A percentile compares a stretch with the other conserved stretches of the same genome.
phyloP scores from a whole-genome alignment of 2,888 invertebrate species.

The Macrostomum cliftonense region DNA sequence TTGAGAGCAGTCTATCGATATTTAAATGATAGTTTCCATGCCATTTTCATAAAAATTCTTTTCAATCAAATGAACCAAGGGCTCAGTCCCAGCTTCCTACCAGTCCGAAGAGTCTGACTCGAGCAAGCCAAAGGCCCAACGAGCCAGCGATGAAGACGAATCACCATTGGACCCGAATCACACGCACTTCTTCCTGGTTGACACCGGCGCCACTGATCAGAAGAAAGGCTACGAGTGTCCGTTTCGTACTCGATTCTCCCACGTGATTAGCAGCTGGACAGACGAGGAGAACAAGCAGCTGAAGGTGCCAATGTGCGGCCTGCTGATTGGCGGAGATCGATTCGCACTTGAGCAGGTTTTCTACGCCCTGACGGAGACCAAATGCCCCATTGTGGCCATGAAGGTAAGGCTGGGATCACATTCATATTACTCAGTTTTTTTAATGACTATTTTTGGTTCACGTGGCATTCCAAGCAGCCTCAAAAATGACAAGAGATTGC shows the following conservation, averaged over 20 bases:
- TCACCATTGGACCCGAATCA: slow-evolving; percentile 35
- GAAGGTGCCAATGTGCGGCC: slow-evolving; percentile 10
- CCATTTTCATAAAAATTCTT: no score
- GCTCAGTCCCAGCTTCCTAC: slow-evolving; percentile 20
- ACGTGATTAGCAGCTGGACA: slow-evolving; percentile 18
- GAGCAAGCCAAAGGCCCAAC: slow-evolving; percentile 1
- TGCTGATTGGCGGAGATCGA: slow-evolving; percentile 10
- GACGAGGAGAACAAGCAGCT: slow-evolving; percentile 5
- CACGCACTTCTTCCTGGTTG: slow-evolving; percentile 36
- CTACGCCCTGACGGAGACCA: slow-evolving; percentile 9
- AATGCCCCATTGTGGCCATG: slow-evolving; percentile 8
- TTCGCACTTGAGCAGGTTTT: slow-evolving; percentile 10
- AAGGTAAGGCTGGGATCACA: slow-evolving; percentile 9
- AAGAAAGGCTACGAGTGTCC: slow-evolving; percentile 1
- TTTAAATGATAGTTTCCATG: no score
- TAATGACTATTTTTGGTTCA: no score
- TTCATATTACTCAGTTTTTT: no score
- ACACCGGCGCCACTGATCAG: slow-evolving; percentile 21
- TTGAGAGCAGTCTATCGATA: no score
- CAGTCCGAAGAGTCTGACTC: slow-evolving; percentile 15
- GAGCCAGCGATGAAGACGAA: slow-evolving; percentile 10
- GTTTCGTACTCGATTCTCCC: slow-evolving; percentile 28
- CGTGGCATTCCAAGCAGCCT: no score
- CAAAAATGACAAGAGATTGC: no score
- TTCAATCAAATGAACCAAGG: no score